Base-by-base conservation (phyloP, 2,113 vertebrate genomes). In the Seriola dumerili region DNA sequence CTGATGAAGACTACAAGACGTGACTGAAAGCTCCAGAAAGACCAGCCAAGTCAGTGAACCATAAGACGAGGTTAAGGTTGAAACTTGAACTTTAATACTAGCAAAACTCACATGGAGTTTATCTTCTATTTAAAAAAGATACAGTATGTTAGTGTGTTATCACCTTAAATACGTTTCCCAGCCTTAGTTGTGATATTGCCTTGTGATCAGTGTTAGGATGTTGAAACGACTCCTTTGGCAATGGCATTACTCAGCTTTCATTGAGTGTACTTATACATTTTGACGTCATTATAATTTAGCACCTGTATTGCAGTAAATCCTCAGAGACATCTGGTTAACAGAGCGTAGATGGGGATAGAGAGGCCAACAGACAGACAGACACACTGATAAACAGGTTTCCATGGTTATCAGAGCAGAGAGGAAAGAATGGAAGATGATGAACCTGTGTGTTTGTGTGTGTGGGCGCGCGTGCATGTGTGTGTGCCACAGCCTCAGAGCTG, bases 401-500 rank as follows among this genome's bases (percentile, higher is more conserved):
- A 84, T 89, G 87, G 83, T 91, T 92, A 92, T 93, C 85, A 93
- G 89, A 90, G 92, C 90, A 81, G 79, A 90, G 76, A 91, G 88
- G 84, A 76, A 58, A 87, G 70, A 90, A 84, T 71, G 42, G 72
- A 76, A 83, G 87, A 81, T 84, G 76, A 83, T 78, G 75, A 89
- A 90, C 85, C 68, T 77, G 50, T 34, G 54, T 77, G 44, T 29
- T 65, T 80, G 69, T 71, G 75, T 72, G 72, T 54, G 83, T 55
- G 68, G 62, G 65, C 21, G 61, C 65, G 72, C 17, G 77, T 25
- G 38, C 12, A 38, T 55, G 65, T 17, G 63, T 66, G 48, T 55
- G 52, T 1, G 74, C 1, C 16, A 13, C 52, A 81, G 70, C 52
- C 19, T 5, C n/a, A 40, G 57, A 82, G 70, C 88, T 48, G 40